Evolutionary conservation across 1,140 invertebrate species (phyloP), one percentile per base, ranked within the genome.

Genomic region (Drosophila serrata): DNA sequence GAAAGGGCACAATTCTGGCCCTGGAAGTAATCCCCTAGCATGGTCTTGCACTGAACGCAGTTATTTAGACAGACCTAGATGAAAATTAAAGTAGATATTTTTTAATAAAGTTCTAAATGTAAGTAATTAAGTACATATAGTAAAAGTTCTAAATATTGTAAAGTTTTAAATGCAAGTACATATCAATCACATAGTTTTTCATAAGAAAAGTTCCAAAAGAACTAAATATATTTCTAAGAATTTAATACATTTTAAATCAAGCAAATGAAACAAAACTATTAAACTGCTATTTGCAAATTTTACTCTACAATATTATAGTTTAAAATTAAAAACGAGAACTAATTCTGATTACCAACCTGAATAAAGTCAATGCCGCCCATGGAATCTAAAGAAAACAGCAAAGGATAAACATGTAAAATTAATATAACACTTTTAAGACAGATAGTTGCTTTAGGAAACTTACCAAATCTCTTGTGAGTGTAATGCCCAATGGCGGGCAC

Each of bases 31-130:
- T 95, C 94, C 0, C 96, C 97, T 74, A 96, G 96, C 95, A 97
- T 97, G 90, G 96, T 97, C 91, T 97, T 97, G 93, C 97, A 97
- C 85, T 97, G 97, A 0, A 96, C 96, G 85, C 97, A 98, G 92
- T 98, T 98, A 75, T 96, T 95, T 42, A 97, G 95, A 90, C 97
- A 97, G 29, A 96, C 85, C 69, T 92, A 79, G 9, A 3, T 6
- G 0, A 12, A 3, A 62, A 29, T 13, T 6, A 11, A 13, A 1
- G 0, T 22, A 31, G 24, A 35, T 0, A 12, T 37, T 15, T 27
- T 15, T 8, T 58, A 19, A 9, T 3, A 15, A 6, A 9, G 15
- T 13, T 15, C 0, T 6, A n/a, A 24, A 22, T 15, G 15, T 6
- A 11, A 29, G 0, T n/a, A n/a, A n/a, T n/a, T n/a, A n/a, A n/a